Base-by-base conservation (phyloP, 2,888 invertebrate species). In the Leistus spinibarbis region DNA sequence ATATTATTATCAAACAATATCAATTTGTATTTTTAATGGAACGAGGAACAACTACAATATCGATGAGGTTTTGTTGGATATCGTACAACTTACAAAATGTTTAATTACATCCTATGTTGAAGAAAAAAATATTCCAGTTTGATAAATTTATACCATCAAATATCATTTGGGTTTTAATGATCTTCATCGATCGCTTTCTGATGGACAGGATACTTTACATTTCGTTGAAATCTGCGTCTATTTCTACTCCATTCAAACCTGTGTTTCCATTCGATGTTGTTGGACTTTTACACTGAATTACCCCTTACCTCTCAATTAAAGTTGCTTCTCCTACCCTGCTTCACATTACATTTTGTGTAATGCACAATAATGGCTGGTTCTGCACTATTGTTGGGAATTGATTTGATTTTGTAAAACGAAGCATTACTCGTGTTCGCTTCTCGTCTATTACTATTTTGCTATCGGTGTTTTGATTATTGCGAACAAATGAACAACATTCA, bases 401-500 rank as follows among this genome's bases (percentile, higher is more conserved):
- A 67, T 67, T 67, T 67, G 67, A 67, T 67, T 67, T 40, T 67
- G 67, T 67, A 67, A 67, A 67, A 67, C 40, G 20, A 20, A 57
- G 20, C 57, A 40, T 10, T 40, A 40, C 40, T 40, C 40, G 40
- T 5, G n/a, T 57, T 16, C 3, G 57, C 17, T 57, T 40, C 13
- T 40, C 5, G 4, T 40, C 40, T 7, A 10, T 13, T 10, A 40
- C 40, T 13, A 40, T 40, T 40, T 40, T 40, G 40, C 10, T 40
- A 40, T 40, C 40, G 40, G 40, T 5, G 13, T 7, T 40, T 40
- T 40, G 40, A 40, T 40, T 40, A 40, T 40, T 40, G 5, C 40
- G 40, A 40, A 40, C 40, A 40, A 40, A 40, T 40, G 40, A 40
- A 40, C 40, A 40, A 40, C 40, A 13, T 40, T 40, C 1, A 40